Evolutionary conservation across 2,888 invertebrate genomes (phyloP).

Genomic region (Drosophila percnosoma): DNA sequence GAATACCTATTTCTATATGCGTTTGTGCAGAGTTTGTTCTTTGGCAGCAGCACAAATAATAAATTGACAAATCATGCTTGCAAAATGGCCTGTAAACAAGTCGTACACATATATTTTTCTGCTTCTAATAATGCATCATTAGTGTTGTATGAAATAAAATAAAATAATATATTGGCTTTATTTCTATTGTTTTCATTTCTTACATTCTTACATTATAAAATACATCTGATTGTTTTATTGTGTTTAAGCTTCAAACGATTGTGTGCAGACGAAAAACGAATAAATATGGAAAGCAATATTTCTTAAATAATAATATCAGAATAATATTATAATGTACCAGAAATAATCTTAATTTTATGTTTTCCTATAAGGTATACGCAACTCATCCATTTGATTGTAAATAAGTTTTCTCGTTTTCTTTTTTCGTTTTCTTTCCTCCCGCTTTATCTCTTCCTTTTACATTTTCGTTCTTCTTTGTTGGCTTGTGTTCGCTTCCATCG

Average conservation of each 20-base stretch:
- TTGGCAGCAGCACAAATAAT: conserved; percentile 9
- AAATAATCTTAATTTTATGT: background rate
- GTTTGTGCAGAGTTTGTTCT: background rate
- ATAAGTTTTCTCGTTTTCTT: conserved; percentile 1
- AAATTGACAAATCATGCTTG: conserved; percentile 6
- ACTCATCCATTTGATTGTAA: conserved; percentile 26
- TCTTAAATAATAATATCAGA: background rate
- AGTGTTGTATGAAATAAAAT: background rate
- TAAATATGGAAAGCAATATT: background rate
- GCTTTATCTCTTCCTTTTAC: background rate
- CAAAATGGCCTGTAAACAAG: conserved; percentile 25
- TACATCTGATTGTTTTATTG: background rate
- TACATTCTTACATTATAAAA: background rate
- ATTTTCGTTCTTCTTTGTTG: conserved; percentile 27
- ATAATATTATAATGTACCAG: too few species aligned
- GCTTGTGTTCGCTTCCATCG: conserved; percentile 41
- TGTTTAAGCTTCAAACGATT: background rate
- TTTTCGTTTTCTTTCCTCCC: background rate
- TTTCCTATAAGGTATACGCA: conserved; percentile 15
- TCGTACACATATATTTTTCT: background rate
- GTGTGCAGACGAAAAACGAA: background rate
- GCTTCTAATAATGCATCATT: conserved; percentile 4
- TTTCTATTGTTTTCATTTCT: background rate
- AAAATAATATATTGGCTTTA: too few species aligned
- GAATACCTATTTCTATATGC: conserved; percentile 2